Conservation (phyloP, 2,888 invertebrate genomes). For the Dryobota labecula region DNA sequence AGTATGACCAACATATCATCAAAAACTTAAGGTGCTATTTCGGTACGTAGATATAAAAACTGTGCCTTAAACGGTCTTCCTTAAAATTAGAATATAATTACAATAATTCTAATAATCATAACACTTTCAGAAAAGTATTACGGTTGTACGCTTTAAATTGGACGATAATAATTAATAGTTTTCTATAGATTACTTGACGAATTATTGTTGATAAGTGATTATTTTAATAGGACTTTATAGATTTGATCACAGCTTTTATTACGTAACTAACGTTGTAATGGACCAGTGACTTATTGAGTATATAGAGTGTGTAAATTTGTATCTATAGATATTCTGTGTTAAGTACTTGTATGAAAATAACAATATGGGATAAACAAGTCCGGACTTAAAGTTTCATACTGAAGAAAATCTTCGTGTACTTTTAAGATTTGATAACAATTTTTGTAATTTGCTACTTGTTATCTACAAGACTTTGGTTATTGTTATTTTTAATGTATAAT, state of each 20-base stretch:
- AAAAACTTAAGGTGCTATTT: constrained; percentile 78
- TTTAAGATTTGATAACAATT: constrained; percentile 17
- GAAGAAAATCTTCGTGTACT: not conserved
- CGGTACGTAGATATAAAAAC: constrained; percentile 66
- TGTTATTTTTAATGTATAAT: constrained; percentile 72
- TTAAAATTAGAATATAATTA: constrained; percentile 71
- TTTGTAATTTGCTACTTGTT: constrained; percentile 37
- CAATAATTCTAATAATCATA: constrained; percentile 65
- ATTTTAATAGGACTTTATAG: constrained; percentile 60
- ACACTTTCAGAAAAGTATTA: constrained; percentile 84
- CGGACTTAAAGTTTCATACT: constrained; percentile 23
- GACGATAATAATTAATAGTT: constrained; percentile 76
- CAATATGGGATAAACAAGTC: constrained; percentile 58
- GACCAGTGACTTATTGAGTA: constrained; percentile 64
- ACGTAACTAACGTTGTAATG: constrained; percentile 74
- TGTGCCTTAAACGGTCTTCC: constrained; percentile 87
- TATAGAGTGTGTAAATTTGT: constrained; percentile 64
- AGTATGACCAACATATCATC: constrained; percentile 56
- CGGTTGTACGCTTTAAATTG: constrained; percentile 88
- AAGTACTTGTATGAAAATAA: constrained; percentile 59
- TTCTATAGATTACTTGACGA: constrained; percentile 70
- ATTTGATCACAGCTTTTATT: constrained; percentile 73
- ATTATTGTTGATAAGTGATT: constrained; percentile 73
- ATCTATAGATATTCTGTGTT: constrained; percentile 59
- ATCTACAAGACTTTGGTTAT: constrained; percentile 65